Evolutionary conservation across 2,113 vertebrate genomes (phyloP), one percentile per base, ranked within the genome.

Genomic region (Albula glossodonta): DNA sequence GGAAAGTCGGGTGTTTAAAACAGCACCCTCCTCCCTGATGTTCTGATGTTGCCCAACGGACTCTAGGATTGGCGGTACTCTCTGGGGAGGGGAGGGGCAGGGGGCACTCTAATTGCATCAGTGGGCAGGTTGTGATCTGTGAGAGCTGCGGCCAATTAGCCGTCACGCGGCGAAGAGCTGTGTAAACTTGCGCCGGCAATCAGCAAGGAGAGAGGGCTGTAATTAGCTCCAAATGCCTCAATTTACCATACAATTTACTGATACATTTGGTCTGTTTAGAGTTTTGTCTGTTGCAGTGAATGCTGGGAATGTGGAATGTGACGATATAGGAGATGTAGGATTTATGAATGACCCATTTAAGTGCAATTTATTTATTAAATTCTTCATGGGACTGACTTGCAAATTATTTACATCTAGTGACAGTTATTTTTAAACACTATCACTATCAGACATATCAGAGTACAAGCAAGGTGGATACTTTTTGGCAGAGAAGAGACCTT

Each of bases 161-260:
- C 63, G 8, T 78, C 83, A 77, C 22, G 41, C 19, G 25, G 63
- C 25, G 51, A 77, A 51, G 51, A 86, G 2, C 80, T 7, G 25
- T 53, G 63, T 51, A 52, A 86, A 74, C 11, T 8, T 50, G 51
- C 51, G 53, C 12, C 51, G 51, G 50, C 66, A 50, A 15, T n/a
- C 22, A 6, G 79, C 6, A 81, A 5, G 53, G 5, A 57, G 12
- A 52, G 66, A 50, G 51, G 81, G 81, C 51, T 53, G 51, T 82
- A 56, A 82, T 60, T 82, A 41, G 56, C 51, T 82, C 81, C 25
- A 41, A 57, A 77, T 53, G 80, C n/a, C 60, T 51, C 53, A 50
- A 51, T 83, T 83, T 50, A n/a, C 51, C 66, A 17, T 41, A 41
- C 31, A 41, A 41, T 41, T 41, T 41, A 57, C 19, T 52, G 53